phyloP scores from a whole-genome alignment of 2,888 invertebrate species.

The Aphrophora alni region DNA sequence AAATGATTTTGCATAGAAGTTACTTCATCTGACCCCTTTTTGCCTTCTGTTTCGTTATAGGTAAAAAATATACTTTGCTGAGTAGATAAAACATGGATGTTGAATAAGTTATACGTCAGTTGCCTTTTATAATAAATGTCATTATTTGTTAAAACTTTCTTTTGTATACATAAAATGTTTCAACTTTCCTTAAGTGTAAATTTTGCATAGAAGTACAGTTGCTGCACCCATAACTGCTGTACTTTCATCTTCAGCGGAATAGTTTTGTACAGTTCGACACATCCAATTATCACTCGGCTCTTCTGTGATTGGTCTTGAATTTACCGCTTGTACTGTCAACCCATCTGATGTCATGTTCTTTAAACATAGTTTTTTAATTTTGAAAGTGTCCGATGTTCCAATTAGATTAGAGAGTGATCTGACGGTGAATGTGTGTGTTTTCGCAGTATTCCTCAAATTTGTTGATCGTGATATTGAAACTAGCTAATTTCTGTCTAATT shows the following conservation, averaged over 20 bases:
- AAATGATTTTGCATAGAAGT: too few species aligned
- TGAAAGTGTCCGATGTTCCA: slow-evolving; percentile 15
- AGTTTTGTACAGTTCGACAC: slow-evolving; percentile 28
- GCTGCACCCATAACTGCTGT: slow-evolving; percentile 31
- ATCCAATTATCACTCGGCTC: slow-evolving; percentile 21
- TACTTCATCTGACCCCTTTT: too few species aligned
- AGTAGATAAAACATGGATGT: too few species aligned
- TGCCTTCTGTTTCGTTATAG: too few species aligned
- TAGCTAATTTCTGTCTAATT: slow-evolving; percentile 43
- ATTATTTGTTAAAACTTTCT: too few species aligned
- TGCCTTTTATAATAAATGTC: too few species aligned
- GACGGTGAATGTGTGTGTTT: slow-evolving; percentile 48
- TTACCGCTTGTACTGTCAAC: slow-evolving; percentile 23
- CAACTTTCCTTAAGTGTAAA: too few species aligned
- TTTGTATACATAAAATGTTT: too few species aligned
- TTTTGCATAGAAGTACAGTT: slow-evolving; percentile 14
- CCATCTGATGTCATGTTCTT: slow-evolving; percentile 26
- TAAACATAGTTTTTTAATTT: background rate
- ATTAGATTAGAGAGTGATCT: slow-evolving; percentile 42
- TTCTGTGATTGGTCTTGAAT: slow-evolving; percentile 29
- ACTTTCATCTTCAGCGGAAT: slow-evolving; percentile 32
- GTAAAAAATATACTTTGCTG: too few species aligned
- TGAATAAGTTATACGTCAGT: too few species aligned
- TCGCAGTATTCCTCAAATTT: slow-evolving; percentile 48
- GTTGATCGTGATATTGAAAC: slow-evolving; percentile 49